Percentiles rank a stretch among this genome's conserved stretches.
Conservation (phyloP, 2,888 invertebrate species). For the Thysanoteuthis rhombus region DNA sequence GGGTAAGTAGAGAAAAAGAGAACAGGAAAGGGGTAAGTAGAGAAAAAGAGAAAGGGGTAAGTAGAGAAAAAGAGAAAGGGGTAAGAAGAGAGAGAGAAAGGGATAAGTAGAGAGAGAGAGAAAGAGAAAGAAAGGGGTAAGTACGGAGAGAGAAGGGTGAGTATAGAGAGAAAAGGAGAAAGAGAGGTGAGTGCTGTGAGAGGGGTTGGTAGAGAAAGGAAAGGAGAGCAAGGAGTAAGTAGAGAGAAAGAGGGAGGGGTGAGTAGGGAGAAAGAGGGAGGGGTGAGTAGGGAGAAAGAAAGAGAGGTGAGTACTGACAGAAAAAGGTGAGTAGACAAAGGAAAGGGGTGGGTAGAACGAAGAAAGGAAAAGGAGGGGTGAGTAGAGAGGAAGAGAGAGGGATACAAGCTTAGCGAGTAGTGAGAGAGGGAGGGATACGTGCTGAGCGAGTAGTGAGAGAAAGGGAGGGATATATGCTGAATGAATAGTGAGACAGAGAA, state of each 20-base stretch:
- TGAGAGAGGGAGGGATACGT: no score
- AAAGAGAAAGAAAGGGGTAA: neutral
- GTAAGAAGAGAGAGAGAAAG: no score
- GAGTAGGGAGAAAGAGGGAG: no score
- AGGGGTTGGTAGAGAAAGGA: neutral
- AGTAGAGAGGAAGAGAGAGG: no score
- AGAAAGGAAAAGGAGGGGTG: no score
- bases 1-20: accelerated
- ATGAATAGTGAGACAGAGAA: neutral
- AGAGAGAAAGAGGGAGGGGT: neutral
- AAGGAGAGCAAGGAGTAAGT: neutral
- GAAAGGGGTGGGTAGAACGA: no score
- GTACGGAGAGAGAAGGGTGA: neutral
- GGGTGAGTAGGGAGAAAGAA: no score
- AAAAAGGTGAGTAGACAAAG: no score
- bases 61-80: neutral
- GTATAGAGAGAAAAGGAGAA: neutral
- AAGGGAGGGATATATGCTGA: neutral
- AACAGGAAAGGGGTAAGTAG: neutral
- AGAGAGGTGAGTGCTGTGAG: neutral
- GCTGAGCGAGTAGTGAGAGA: neutral
- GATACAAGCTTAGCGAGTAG: no score
- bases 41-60: neutral
- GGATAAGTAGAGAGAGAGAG: neutral
- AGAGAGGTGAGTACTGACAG: no score